These are phyloP conservation scores for Aphelocoma californica DNA, from an alignment of 2,797 vertebrate species.

Conservation along the genomic window DNA sequence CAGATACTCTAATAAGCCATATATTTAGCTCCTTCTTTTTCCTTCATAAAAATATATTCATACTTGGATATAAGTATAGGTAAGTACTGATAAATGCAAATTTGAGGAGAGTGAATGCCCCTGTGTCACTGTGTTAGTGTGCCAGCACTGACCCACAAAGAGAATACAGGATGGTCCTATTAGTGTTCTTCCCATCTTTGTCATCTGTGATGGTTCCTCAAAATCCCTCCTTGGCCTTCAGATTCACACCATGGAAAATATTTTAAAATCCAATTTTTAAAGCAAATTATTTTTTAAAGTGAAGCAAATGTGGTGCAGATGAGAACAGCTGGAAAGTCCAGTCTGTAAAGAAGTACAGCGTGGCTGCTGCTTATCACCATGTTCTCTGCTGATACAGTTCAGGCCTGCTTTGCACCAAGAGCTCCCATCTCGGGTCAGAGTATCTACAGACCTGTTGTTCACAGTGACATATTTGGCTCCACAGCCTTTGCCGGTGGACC, in stretches of 20 bases:
- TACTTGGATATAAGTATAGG: background rate
- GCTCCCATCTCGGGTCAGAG: background rate
- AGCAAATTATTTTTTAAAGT: background rate
- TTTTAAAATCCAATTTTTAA: background rate
- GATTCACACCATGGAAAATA: background rate
- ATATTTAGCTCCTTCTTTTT: background rate
- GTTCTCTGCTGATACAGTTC: background rate
- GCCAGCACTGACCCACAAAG: accelerated
- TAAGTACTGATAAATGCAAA: background rate
- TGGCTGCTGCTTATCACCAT: background rate
- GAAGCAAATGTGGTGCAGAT: no score
- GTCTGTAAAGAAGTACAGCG: background rate
- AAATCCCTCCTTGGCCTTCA: background rate
- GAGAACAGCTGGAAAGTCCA: background rate
- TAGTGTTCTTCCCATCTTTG: background rate
- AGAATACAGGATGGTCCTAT: background rate
- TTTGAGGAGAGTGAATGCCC: background rate
- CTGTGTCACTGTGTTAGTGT: accelerated
- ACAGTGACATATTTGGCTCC: accelerated
- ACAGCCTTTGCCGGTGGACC: background rate
- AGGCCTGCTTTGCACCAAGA: background rate
- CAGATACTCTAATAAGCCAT: background rate
- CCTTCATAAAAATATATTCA: accelerated
- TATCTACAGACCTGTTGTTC: background rate
- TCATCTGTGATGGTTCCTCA: background rate